Base-by-base conservation (phyloP, 30 jellyfish, hydroid and myxozoan species). In the Chrysaora quinquecirrha region DNA sequence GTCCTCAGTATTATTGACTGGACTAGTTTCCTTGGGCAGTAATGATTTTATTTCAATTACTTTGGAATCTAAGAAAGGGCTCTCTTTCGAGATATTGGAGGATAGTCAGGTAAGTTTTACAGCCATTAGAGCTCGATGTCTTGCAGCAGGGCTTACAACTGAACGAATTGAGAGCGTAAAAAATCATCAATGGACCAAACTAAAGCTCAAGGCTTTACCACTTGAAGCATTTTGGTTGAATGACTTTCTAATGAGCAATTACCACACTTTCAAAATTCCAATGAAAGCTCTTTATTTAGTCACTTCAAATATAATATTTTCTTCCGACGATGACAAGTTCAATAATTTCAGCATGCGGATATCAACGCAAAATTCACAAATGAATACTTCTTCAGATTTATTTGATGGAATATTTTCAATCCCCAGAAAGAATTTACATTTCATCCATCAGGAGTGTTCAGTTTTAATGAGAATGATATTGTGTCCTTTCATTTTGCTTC, bases 71-170 rank as follows among this genome's bases (percentile, higher is more conserved):
- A 52, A 52, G 68, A 52, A 52, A 52, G 68, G 68, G 25, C 7
- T 2, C 18, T 24, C 71, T 0, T 82, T 82, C 30, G 71, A 24
- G 58, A 82, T 82, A 3, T 64, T 68, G 30, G 21, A 32, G 30
- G 77, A 38, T 21, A 82, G 92, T 75, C 24, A 81, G 60, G 25
- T 82, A 12, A 68, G 85, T 52, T 82, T 82, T 43, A 69, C 66
- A 27, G 92, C 80, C 0, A 85, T 58, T 16, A 25, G 85, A 64
- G 64, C 92, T 47, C 92, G 69, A 35, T 75, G 73, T 63, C 29
- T 82, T 20, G 92, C 85, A 6, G 92, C 92, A 0, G 54, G 92
- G 18, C 56, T 68, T 43, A 21, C 38, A 9, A 14, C 50, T 11
- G 49, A 27, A 12, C 30, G 80, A 27, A 65, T 16, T 25, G 38